phyloP scores from a whole-genome alignment of 2,113 vertebrate species.

The Felis catus region F.catus_Fca126_mat1.0 CM031423.1:58353501-58354000 shows the following conservation, averaged over 20 bases:
- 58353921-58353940: conserved; percentile 64
- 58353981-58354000: conserved; percentile 21
- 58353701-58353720: too few species aligned
- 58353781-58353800: too few species aligned
- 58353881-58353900: background rate
- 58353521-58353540: background rate
- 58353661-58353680: conserved; percentile 41
- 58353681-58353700: too few species aligned
- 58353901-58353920: conserved; percentile 51
- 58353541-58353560: background rate
- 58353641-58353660: conserved; percentile 54
- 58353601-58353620: conserved; percentile 15
- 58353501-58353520: background rate
- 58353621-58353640: conserved; percentile 52
- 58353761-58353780: too few species aligned
- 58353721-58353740: too few species aligned
- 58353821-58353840: too few species aligned
- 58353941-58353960: conserved; percentile 68
- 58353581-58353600: conserved; percentile 2
- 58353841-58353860: too few species aligned
- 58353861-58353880: too few species aligned
- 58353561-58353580: background rate
- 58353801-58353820: too few species aligned
- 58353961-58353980: conserved; percentile 65
- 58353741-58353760: too few species aligned